Evolutionary conservation across 1,140 invertebrate genomes (phyloP).

Genomic region (Wasmannia auropunctata): DNA sequence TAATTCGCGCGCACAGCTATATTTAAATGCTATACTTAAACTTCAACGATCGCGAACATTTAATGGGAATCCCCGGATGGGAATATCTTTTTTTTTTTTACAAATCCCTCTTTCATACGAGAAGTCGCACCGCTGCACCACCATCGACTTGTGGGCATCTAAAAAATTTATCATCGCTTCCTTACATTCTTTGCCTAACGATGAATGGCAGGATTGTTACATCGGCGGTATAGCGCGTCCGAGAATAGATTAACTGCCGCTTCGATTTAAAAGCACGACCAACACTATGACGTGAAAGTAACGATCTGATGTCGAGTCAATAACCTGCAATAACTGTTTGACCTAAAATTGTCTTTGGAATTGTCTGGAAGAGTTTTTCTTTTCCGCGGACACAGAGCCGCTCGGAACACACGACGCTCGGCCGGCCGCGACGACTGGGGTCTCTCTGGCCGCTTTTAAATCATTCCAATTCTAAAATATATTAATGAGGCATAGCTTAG

Average conservation of each 20-base stretch:
- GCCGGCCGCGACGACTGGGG: neutral
- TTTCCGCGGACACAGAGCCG: conserved; percentile 21
- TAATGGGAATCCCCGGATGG: neutral
- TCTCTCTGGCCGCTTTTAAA: neutral
- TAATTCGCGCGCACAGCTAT: neutral
- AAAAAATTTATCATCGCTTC: conserved; percentile 46
- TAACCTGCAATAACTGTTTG: conserved; percentile 72
- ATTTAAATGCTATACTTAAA: neutral
- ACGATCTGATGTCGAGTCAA: conserved; percentile 71
- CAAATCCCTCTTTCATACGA: neutral
- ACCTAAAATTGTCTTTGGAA: conserved; percentile 69
- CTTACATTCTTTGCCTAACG: conserved; percentile 46
- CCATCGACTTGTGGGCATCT: conserved; percentile 30
- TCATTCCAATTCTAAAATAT: neutral
- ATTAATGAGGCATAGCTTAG: conserved; percentile 5
- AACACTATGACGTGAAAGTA: conserved; percentile 72
- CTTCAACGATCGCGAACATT: neutral
- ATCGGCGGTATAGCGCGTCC: conserved; percentile 58
- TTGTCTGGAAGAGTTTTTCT: conserved; percentile 54
- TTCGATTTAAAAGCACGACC: conserved; percentile 66
- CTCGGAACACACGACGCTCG: neutral
- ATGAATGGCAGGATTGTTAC: conserved; percentile 66
- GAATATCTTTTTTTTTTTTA: neutral
- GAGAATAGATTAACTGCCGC: conserved; percentile 68
- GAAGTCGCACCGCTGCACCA: neutral